Conservation (phyloP, 2,888 invertebrate genomes). For the Zaprionus bogoriensis region DNA sequence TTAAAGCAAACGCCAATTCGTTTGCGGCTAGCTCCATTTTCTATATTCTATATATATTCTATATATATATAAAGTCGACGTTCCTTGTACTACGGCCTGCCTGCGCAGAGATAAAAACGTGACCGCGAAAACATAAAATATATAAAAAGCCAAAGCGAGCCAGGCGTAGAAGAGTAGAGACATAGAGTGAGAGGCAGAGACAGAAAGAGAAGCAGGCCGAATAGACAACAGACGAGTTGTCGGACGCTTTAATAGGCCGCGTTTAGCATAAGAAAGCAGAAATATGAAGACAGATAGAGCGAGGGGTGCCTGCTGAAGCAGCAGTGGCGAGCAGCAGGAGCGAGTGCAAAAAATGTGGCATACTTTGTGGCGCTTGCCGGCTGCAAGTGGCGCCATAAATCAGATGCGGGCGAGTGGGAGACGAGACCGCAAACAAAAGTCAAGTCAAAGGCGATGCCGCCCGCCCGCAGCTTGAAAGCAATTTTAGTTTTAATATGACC, state of each 20-base stretch:
- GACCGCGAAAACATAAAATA: slow-evolving; percentile 69
- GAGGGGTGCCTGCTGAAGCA: too few species aligned
- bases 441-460: slow-evolving; percentile 48
- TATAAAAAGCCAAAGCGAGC: slow-evolving; percentile 28
- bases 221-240: slow-evolving; percentile 10
- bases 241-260: slow-evolving; percentile 49
- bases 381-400: slow-evolving; percentile 74
- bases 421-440: slow-evolving; percentile 52
- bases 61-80: too few species aligned
- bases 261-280: slow-evolving; percentile 24
- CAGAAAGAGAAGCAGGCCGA: background rate
- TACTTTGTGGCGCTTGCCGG: slow-evolving; percentile 59
- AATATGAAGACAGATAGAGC: background rate
- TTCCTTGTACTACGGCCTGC: slow-evolving; percentile 31
- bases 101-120: slow-evolving; percentile 68
- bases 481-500: slow-evolving; percentile 70
- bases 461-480: slow-evolving; percentile 41
- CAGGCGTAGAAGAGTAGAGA: slow-evolving; percentile 40
- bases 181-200: background rate
- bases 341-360: slow-evolving; percentile 33
- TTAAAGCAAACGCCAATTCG: slow-evolving; percentile 52
- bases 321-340: too few species aligned
- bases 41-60: background rate
- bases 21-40: slow-evolving; percentile 22
- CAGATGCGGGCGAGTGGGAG: slow-evolving; percentile 32